Conservation (phyloP, 2,888 invertebrate species). For the Drosophila sordidula region DNA sequence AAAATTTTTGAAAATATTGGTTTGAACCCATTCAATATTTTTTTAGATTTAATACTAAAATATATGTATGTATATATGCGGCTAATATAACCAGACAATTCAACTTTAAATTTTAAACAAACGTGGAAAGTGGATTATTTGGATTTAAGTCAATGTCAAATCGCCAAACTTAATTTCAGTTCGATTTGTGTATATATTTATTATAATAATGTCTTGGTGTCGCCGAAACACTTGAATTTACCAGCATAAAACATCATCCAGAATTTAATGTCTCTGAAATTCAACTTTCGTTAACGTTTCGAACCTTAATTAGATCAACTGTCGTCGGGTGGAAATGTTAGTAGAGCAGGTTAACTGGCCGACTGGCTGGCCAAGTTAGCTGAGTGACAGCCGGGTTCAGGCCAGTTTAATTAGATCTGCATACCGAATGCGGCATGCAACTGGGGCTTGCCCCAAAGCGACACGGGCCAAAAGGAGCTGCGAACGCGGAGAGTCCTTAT, state of each 20-base stretch:
- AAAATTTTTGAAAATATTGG: too few relatives aligned
- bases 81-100: too few relatives aligned
- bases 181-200: too few relatives aligned
- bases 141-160: too few relatives aligned
- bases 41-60: too few relatives aligned
- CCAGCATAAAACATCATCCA: not conserved
- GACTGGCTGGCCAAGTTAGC: constrained; percentile 2
- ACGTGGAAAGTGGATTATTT: too few relatives aligned
- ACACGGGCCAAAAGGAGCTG: not conserved
- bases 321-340: constrained; percentile 38
- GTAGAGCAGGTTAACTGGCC: constrained; percentile 51
- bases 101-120: too few relatives aligned
- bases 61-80: too few relatives aligned
- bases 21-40: too few relatives aligned
- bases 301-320: constrained; percentile 14
- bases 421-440: constrained; percentile 54
- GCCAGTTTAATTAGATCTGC: constrained; percentile 76
- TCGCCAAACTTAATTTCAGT: too few relatives aligned
- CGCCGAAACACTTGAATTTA: not conserved
- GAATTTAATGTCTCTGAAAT: not conserved
- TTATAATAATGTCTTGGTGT: too few relatives aligned
- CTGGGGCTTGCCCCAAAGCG: constrained; percentile 21
- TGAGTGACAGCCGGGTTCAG: constrained; percentile 56
- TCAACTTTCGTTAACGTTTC: constrained; percentile 2
- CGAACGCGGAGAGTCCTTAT: not conserved